Evolutionary conservation across 2,113 vertebrate genomes (phyloP), one percentile per base, ranked within the genome.

Genomic region (Podarcis cretensis): DNA sequence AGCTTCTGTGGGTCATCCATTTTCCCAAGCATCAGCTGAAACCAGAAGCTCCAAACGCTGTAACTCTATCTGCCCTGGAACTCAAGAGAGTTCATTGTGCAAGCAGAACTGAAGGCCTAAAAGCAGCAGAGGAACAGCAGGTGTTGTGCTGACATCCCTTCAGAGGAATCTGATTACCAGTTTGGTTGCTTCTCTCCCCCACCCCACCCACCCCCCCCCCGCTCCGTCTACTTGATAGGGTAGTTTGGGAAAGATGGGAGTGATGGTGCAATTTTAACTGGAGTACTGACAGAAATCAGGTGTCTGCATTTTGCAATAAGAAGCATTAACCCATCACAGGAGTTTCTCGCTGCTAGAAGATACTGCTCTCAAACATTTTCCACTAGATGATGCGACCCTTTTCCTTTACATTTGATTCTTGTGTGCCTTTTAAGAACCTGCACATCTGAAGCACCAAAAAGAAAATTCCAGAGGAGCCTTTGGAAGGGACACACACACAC

Each of bases 281-380:
- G 89, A 93, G 80, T 88, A 85, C 94, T 95, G 95, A 94, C 95
- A 96, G 94, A 97, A 97, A 96, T 96, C 95, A 95, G 93, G 94
- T 96, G 94, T 95, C 96, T 94, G 96, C 89, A 68, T 92, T 96
- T 95, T 94, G 92, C 96, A 95, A 95, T 25, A 95, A 95, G 93
- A 94, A 96, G 96, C 89, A 95, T 95, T 95, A 96, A 96, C 89
- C 1, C 32, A 95, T 91, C 92, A 20, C 6, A 95, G 91, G 91
- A 95, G 89, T 95, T 23, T 90, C 90, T 94, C 82, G 86, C 93
- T 93, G 84, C 85, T 94, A 85, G 90, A 95, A 94, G 95, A 95
- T 40, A 81, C 89, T 90, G 94, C 92, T 94, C 87, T 90, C 81
- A 91, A 95, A 89, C 30, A 13, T 87, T 93, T 95, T 93, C 92